Evolutionary conservation across 1,140 invertebrate species (phyloP).

Genomic region (Brachionus koreanus): DNA sequence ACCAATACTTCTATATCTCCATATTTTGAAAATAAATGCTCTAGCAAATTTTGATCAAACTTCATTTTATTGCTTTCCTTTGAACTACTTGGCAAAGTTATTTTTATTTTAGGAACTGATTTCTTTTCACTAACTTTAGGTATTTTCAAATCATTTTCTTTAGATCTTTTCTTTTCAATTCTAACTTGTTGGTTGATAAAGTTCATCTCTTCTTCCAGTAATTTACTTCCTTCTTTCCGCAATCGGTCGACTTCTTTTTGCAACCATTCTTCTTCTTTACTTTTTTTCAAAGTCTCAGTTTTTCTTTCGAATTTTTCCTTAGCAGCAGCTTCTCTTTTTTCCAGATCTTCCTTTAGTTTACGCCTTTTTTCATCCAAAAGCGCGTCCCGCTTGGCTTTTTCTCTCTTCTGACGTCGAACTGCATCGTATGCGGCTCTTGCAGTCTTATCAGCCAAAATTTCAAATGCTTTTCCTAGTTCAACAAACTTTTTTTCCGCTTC

Average conservation of each 20-base stretch:
- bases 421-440: slow-evolving; percentile 42
- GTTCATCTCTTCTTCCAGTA: slow-evolving; percentile 41
- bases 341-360: slow-evolving; percentile 40
- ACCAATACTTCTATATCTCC: slow-evolving; percentile 33
- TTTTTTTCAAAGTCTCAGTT: not conserved
- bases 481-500: slow-evolving; percentile 32
- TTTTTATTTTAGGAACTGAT: slow-evolving; percentile 3
- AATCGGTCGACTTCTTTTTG: slow-evolving; percentile 37
- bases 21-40: slow-evolving; percentile 27
- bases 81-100: not conserved
- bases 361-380: slow-evolving; percentile 17
- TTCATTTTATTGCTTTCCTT: not conserved
- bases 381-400: slow-evolving; percentile 14
- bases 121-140: not conserved
- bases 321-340: not conserved
- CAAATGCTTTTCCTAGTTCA: slow-evolving; percentile 37
- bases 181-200: slow-evolving; percentile 4
- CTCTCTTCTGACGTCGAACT: not conserved
- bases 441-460: slow-evolving; percentile 37
- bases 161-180: slow-evolving; percentile 11
- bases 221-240: slow-evolving; percentile 28
- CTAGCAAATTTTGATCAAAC: not conserved
- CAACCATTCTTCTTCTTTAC: slow-evolving; percentile 21
- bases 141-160: not conserved
- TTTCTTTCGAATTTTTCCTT: slow-evolving; percentile 29